Evolutionary conservation across 2,888 invertebrate species (phyloP).

Genomic region (Strigamia transsilvanica): DNA sequence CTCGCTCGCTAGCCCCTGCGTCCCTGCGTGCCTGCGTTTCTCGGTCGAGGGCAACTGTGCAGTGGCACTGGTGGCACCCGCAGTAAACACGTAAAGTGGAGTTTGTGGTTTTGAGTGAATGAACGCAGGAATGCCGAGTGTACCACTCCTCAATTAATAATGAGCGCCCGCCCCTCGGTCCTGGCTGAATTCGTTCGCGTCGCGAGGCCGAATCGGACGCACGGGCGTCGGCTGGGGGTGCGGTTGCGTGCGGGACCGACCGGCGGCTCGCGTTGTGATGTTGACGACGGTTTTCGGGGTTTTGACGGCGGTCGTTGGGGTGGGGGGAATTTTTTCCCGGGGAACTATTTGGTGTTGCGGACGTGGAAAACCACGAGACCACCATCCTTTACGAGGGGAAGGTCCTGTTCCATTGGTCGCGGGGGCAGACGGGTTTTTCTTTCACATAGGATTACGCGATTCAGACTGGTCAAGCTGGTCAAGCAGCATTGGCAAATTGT

Average conservation of each 20-base stretch:
- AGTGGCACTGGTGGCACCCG: slow-evolving; percentile 44
- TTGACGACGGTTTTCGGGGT: too few species aligned
- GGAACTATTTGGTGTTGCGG: background rate
- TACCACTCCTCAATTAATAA: slow-evolving; percentile 55
- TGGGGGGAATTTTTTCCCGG: background rate
- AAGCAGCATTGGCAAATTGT: background rate
- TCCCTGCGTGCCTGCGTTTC: background rate
- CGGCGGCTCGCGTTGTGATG: too few species aligned
- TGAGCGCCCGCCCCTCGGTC: slow-evolving; percentile 19
- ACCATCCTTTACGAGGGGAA: background rate
- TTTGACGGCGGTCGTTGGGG: too few species aligned
- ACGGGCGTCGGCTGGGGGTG: too few species aligned
- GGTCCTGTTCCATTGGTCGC: slow-evolving; percentile 10
- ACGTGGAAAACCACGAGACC: background rate
- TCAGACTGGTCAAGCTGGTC: background rate
- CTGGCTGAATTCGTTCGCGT: background rate
- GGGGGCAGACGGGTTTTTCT: background rate
- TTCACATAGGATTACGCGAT: background rate
- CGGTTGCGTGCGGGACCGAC: too few species aligned
- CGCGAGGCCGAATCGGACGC: background rate
- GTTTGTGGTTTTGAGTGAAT: slow-evolving; percentile 56
- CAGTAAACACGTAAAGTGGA: slow-evolving; percentile 55
- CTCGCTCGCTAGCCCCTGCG: too few species aligned
- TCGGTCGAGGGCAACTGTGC: background rate
- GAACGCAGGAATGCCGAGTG: slow-evolving; percentile 56